These are phyloP conservation scores for Sphaeridia pumilis DNA, from an alignment of 2,888 invertebrate species.

Conservation along the genomic window DNA sequence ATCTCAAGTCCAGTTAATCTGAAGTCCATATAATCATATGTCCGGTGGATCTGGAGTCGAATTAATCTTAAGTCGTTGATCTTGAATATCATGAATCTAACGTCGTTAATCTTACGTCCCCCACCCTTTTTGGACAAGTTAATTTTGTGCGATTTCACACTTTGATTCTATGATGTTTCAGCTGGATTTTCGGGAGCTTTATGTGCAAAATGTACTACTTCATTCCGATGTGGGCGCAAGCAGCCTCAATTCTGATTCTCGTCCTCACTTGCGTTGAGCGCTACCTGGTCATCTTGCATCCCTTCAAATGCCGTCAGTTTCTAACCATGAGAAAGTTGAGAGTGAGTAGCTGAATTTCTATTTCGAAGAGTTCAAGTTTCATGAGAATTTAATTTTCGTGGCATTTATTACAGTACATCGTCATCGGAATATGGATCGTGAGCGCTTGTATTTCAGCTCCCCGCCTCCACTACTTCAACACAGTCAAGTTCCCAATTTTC, in stretches of 20 bases:
- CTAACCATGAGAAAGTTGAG: slow-evolving; percentile 61
- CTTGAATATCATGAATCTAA: background rate
- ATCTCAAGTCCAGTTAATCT: too few relatives aligned
- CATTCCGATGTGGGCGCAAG: slow-evolving; percentile 76
- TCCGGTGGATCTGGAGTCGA: too few relatives aligned
- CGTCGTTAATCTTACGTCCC: background rate
- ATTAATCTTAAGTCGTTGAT: too few relatives aligned
- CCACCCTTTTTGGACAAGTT: background rate
- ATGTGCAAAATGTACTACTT: slow-evolving; percentile 85
- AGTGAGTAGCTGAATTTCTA: slow-evolving; percentile 44
- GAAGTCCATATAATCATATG: too few relatives aligned
- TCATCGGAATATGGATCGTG: background rate
- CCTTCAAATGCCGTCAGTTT: slow-evolving; percentile 68
- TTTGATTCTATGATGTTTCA: slow-evolving; percentile 40
- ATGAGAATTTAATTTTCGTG: background rate
- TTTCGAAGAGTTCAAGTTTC: background rate
- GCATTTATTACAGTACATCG: background rate
- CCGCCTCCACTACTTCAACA: slow-evolving; percentile 3
- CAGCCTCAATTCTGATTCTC: slow-evolving; percentile 75
- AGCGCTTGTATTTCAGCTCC: background rate
- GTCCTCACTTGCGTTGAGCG: slow-evolving; percentile 76
- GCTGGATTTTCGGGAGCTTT: slow-evolving; percentile 70
- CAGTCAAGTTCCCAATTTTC: background rate
- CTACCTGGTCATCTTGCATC: slow-evolving; percentile 73
- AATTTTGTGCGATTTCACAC: background rate